Conservation (phyloP, 2,888 invertebrate genomes). For the Acanthopleura granulata region DNA sequence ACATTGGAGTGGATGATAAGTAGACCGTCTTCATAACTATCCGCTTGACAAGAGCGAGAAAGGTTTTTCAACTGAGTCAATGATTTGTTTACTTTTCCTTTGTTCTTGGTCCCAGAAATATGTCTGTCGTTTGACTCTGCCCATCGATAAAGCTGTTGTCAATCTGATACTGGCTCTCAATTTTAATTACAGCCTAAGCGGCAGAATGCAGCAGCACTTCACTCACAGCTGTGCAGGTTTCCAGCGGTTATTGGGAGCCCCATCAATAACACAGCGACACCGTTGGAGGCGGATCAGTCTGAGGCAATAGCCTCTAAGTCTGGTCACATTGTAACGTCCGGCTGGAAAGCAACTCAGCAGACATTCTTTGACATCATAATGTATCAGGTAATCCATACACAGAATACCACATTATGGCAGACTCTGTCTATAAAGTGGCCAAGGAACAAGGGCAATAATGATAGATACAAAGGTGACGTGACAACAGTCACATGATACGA, state of each 20-base stretch:
- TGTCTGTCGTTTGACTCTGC: not conserved
- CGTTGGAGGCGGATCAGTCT: too few species aligned
- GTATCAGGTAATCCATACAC: too few species aligned
- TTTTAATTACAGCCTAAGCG: not conserved
- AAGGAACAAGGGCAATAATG: too few species aligned
- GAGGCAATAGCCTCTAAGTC: too few species aligned
- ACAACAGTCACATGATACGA: too few species aligned
- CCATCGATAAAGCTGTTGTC: not conserved
- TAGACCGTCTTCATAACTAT: not conserved
- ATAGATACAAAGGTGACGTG: too few species aligned
- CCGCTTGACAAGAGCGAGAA: not conserved
- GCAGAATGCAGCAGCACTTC: not conserved
- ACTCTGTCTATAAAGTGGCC: too few species aligned
- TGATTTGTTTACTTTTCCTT: not conserved
- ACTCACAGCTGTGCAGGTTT: slow-evolving; percentile 1
- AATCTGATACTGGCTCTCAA: not conserved
- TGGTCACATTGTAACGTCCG: too few species aligned
- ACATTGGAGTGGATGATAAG: not conserved
- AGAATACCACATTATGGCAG: too few species aligned
- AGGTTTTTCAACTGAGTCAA: not conserved
- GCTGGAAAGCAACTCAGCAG: too few species aligned
- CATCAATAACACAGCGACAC: too few species aligned
- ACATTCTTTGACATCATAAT: too few species aligned
- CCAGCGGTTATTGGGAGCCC: not conserved
- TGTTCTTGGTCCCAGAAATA: not conserved